Percentiles rank a stretch among this genome's conserved stretches.
Evolutionary conservation across 2,888 invertebrate species (phyloP).

Genomic region (Thecocarcelia acutangulata): DNA sequence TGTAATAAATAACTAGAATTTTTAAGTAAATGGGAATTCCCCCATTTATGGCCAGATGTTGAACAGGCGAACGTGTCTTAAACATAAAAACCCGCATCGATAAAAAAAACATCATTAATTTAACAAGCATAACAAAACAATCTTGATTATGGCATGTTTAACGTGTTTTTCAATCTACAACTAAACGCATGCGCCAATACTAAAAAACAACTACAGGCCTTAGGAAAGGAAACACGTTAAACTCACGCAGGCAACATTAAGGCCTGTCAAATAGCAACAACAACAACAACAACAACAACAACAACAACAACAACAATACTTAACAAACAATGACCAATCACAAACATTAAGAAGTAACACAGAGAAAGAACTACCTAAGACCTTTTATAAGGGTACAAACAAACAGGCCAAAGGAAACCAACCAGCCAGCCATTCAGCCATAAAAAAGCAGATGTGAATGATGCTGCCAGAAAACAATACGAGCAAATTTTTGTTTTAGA

Average conservation of each 20-base stretch:
- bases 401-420: conserved; percentile 22
- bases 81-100: conserved; percentile 64
- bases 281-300: conserved; percentile 29
- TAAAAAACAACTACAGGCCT: conserved; percentile 9
- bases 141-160: conserved; percentile 46
- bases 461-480: conserved; percentile 34
- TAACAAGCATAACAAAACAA: conserved; percentile 54
- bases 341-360: conserved; percentile 12
- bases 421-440: conserved; percentile 6
- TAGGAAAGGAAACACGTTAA: conserved; percentile 15
- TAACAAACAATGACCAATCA: conserved; percentile 25
- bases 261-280: not conserved
- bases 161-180: conserved; percentile 45
- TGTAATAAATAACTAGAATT: not conserved
- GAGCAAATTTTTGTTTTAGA: conserved; percentile 15
- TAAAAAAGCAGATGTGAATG: conserved; percentile 45
- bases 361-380: conserved; percentile 30
- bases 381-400: conserved; percentile 24
- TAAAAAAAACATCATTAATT: conserved; percentile 33
- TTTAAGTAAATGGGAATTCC: conserved; percentile 33
- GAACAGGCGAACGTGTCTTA: conserved; percentile 65
- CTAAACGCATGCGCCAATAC: conserved; percentile 68
- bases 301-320: not conserved
- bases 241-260: conserved; percentile 21
- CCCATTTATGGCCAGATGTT: conserved; percentile 64